These are phyloP conservation scores for Hemibagrus guttatus DNA, from an alignment of 2,797 vertebrate genomes.

Conservation along the genomic window DNA sequence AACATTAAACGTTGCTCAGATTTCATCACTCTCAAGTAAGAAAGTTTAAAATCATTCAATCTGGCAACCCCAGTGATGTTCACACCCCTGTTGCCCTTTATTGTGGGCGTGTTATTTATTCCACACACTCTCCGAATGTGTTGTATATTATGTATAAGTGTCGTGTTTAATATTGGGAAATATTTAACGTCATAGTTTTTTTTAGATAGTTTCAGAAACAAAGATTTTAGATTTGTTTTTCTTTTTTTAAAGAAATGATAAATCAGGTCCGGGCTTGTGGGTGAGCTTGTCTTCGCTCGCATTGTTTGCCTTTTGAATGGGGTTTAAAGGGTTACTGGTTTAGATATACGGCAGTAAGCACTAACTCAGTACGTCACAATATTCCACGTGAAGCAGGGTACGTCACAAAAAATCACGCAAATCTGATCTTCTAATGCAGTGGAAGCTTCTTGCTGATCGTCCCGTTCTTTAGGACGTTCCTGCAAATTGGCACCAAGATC, in stretches of 20 bases:
- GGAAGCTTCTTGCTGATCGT: too few relatives aligned
- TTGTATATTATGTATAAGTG: slow-evolving; percentile 15
- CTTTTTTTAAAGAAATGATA: not conserved
- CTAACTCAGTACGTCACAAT: not conserved
- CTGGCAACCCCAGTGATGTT: not conserved
- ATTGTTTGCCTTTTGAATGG: not conserved
- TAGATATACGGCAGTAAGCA: not conserved
- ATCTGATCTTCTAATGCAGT: too few relatives aligned
- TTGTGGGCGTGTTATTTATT: not conserved
- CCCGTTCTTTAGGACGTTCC: too few relatives aligned
- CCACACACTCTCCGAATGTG: not conserved
- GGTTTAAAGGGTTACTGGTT: not conserved
- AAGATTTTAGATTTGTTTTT: not conserved
- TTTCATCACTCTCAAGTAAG: not conserved
- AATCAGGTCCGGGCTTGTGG: not conserved
- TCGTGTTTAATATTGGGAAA: slow-evolving; percentile 45
- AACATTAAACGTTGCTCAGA: not conserved
- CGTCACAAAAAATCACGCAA: too few relatives aligned
- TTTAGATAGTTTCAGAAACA: not conserved
- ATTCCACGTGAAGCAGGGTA: too few relatives aligned
- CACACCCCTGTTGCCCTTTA: not conserved
- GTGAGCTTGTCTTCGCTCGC: not conserved
- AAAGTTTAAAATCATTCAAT: not conserved
- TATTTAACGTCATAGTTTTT: slow-evolving; percentile 24
- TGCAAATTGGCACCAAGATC: not conserved